Conservation (phyloP, 2,113 vertebrate species). For the Petrocephalus microphthalmus region DNA sequence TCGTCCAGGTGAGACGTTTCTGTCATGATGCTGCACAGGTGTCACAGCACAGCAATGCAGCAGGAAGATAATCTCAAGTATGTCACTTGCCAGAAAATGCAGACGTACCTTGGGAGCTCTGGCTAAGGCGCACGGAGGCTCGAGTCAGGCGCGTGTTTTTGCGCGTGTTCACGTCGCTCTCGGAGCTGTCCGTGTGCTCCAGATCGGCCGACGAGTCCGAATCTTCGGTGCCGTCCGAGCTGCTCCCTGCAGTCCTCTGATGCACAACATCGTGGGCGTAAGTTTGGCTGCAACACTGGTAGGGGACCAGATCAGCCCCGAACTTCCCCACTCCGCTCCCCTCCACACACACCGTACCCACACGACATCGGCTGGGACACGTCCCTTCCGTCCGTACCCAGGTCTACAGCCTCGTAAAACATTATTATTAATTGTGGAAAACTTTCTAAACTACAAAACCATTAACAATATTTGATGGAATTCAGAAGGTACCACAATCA, state of each 20-base stretch:
- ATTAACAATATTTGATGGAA: neutral
- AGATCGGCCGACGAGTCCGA: slow-evolving; percentile 94
- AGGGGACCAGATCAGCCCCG: neutral
- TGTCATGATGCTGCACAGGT: neutral
- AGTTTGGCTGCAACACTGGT: neutral
- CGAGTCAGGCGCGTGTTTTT: slow-evolving; percentile 86
- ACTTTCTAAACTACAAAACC: neutral
- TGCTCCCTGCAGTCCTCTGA: slow-evolving; percentile 90
- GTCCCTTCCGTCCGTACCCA: neutral
- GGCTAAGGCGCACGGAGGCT: slow-evolving; percentile 89
- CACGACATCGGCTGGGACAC: neutral
- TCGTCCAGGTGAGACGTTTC: neutral
- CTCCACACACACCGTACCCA: neutral
- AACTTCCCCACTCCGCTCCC: neutral
- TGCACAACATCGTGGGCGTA: slow-evolving; percentile 19
- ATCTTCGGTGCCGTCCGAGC: slow-evolving; percentile 94
- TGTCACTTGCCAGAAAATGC: neutral
- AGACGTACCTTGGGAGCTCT: slow-evolving; percentile 86
- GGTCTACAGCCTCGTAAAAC: neutral
- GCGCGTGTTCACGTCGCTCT: slow-evolving; percentile 79
- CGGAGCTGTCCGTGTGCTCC: slow-evolving; percentile 93
- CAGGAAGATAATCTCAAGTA: neutral
- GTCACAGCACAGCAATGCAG: neutral
- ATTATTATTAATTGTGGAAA: neutral
- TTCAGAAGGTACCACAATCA: neutral